These are phyloP conservation scores for Lithophane semibrunnea DNA, from an alignment of 2,888 invertebrate genomes.

Conservation along the genomic window DNA sequence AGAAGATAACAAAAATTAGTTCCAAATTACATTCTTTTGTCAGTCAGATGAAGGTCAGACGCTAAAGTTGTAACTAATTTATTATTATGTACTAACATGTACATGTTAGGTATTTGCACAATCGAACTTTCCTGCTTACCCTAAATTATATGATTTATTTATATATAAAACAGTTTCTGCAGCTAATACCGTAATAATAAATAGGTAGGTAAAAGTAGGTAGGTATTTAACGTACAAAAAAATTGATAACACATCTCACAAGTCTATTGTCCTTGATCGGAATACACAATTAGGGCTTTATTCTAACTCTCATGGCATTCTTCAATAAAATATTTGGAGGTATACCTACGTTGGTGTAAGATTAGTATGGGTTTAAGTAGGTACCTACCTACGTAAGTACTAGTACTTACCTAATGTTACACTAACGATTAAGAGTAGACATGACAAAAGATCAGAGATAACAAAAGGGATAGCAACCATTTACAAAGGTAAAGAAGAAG, in stretches of 20 bases:
- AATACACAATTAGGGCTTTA: background rate
- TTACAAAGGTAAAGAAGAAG: background rate
- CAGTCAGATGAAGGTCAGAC: background rate
- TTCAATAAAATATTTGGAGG: background rate
- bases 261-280: background rate
- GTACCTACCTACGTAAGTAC: background rate
- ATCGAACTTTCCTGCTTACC: background rate
- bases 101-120: background rate
- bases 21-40: background rate
- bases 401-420: no score
- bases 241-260: background rate
- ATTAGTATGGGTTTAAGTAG: no score
- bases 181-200: no score
- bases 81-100: no score
- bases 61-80: background rate
- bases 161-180: background rate
- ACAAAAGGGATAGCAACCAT: background rate
- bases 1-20: background rate
- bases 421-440: background rate
- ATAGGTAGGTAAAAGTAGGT: background rate
- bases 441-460: no score
- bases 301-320: background rate
- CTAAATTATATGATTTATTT: background rate
- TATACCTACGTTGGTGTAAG: background rate
- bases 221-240: background rate